Evolutionary conservation across 2,113 vertebrate genomes (phyloP).

Genomic region (Coreoperca whiteheadi): DNA sequence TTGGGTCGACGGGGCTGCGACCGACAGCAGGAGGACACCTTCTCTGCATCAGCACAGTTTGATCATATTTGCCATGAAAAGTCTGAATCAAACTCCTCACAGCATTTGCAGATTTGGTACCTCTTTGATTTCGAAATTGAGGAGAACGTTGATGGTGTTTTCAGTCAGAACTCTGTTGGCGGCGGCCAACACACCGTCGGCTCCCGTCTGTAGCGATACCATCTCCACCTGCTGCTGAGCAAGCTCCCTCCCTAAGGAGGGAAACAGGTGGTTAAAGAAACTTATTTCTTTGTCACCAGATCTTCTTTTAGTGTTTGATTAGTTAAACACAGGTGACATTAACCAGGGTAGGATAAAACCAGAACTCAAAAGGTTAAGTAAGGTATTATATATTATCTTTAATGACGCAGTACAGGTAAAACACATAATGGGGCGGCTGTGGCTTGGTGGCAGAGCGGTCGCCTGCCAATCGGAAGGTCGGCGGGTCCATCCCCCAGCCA

Average conservation of each 20-base stretch:
- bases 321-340: not conserved
- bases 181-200: not conserved
- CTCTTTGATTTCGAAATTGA: conserved; percentile 95
- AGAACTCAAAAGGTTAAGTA: no score
- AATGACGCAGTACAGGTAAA: not conserved
- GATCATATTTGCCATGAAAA: not conserved
- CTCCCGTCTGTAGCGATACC: conserved; percentile 28
- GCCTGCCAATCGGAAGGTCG: no score
- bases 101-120: conserved; percentile 68
- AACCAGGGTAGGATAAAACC: not conserved
- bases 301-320: not conserved
- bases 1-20: not conserved
- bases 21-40: no score
- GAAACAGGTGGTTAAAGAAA: not conserved
- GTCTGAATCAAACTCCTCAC: no score
- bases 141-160: conserved; percentile 86
- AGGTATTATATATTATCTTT: not conserved
- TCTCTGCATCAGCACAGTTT: no score
- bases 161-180: conserved; percentile 59
- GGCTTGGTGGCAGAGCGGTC: no score
- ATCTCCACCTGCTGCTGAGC: conserved; percentile 56
- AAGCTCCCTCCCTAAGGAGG: conserved; percentile 66
- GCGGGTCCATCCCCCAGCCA: no score
- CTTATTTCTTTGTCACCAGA: no score
- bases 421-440: no score